These are phyloP conservation scores for Thereva nobilitata DNA, from an alignment of 2,888 invertebrate species.

Conservation along the genomic window DNA sequence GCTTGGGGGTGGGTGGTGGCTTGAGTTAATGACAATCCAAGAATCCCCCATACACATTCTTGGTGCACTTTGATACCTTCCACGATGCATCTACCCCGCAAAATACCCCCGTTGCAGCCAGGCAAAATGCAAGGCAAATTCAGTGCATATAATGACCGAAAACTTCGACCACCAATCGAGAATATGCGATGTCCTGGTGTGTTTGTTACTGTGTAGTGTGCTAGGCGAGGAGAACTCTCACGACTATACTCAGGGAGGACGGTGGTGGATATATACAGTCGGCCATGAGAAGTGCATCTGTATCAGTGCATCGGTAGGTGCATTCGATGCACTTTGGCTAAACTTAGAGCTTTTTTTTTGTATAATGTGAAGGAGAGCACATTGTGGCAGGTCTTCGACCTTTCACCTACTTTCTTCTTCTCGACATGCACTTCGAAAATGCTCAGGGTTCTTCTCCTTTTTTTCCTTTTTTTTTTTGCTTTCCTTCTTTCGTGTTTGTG, in stretches of 20 bases:
- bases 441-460: too few relatives aligned
- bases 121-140: not conserved
- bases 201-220: too few relatives aligned
- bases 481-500: too few relatives aligned
- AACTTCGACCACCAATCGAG: conserved; percentile 18
- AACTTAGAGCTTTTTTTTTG: conserved; percentile 8
- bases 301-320: not conserved
- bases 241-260: not conserved
- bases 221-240: too few relatives aligned
- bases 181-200: conserved; percentile 18
- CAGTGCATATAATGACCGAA: conserved; percentile 7
- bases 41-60: too few relatives aligned
- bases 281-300: conserved; percentile 21
- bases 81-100: not conserved
- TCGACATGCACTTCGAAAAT: not conserved
- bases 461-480: too few relatives aligned
- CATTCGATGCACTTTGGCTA: not conserved
- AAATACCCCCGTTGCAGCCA: conserved; percentile 6
- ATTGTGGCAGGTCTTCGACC: conserved; percentile 42
- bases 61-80: too few relatives aligned
- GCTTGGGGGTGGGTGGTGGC: not conserved
- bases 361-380: conserved; percentile 24
- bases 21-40: not conserved
- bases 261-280: not conserved
- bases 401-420: conserved; percentile 43